phyloP scores from a whole-genome alignment of 2,113 vertebrate species.

The Hippocampus guttulatus region DNA sequence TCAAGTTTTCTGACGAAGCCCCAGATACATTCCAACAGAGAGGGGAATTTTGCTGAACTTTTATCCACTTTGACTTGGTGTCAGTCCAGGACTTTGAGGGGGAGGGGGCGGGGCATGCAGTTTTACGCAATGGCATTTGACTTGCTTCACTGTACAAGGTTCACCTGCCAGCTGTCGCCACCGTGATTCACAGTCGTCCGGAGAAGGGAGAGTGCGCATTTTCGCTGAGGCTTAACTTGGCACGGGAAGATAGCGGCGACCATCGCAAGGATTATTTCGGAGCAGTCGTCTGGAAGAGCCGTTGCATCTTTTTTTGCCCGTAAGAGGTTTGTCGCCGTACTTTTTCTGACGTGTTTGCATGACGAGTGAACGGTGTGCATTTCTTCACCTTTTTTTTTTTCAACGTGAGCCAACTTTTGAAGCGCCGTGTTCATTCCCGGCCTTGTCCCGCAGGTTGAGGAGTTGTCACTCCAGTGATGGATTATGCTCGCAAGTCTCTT shows the following conservation, averaged over 20 bases:
- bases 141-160: conserved; percentile 53
- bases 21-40: not conserved
- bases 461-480: conserved; percentile 62
- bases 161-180: conserved; percentile 44
- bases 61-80: not conserved
- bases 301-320: not conserved
- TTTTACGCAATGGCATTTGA: conserved; percentile 52
- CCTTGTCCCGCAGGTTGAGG: conserved; percentile 9
- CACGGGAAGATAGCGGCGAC: not conserved
- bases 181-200: not conserved
- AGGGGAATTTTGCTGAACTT: not conserved
- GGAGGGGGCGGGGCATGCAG: not conserved
- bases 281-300: conserved; percentile 1
- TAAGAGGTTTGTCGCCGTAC: conserved; percentile 1
- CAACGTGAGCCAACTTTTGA: not conserved
- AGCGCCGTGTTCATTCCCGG: not conserved
- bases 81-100: not conserved
- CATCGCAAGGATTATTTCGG: not conserved
- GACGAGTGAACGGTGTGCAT: too few relatives aligned
- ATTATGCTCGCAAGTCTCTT: conserved; percentile 80
- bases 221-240: not conserved
- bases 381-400: not conserved
- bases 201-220: not conserved
- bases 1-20: not conserved
- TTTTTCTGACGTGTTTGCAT: too few relatives aligned